phyloP scores from a whole-genome alignment of 1,140 invertebrate genomes.

The Branchinecta lindahli region DNA sequence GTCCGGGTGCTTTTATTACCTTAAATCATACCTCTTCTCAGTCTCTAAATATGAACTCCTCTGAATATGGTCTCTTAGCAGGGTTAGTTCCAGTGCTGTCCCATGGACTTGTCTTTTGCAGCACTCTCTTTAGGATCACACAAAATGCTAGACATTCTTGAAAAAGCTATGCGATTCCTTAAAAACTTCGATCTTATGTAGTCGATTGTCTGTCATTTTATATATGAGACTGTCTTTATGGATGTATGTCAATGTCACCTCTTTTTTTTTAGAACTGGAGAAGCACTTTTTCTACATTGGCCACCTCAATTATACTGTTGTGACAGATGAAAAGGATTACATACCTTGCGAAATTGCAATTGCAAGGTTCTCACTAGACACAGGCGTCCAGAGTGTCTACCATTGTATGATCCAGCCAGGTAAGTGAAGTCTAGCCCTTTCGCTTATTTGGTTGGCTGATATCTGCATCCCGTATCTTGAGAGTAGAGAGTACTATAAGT shows the following conservation, averaged over 20 bases:
- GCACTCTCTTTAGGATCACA: no score
- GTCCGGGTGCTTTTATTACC: no score
- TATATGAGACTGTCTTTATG: not conserved
- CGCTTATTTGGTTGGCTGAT: not conserved
- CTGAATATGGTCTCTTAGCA: no score
- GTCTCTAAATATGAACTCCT: no score
- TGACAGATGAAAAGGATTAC: constrained; percentile 27
- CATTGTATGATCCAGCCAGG: constrained; percentile 30
- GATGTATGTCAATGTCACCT: not conserved
- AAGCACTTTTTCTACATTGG: constrained; percentile 28
- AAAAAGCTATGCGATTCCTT: no score
- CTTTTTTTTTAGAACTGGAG: constrained; percentile 23
- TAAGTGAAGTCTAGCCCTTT: not conserved
- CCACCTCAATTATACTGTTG: constrained; percentile 28
- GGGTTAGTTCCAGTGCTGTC: no score
- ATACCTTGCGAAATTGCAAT: constrained; percentile 28
- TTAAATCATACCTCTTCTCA: no score
- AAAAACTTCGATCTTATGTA: no score
- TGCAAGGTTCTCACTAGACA: constrained; percentile 26
- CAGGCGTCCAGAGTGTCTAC: constrained; percentile 27
- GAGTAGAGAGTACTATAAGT: no score
- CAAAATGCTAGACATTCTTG: no score
- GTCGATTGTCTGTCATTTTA: not conserved
- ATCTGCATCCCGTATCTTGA: no score
- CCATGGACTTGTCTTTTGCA: no score